Evolutionary conservation across 1,140 invertebrate species (phyloP), one percentile per base, ranked within the genome.

Genomic region (Megalonaias nervosa): DNA sequence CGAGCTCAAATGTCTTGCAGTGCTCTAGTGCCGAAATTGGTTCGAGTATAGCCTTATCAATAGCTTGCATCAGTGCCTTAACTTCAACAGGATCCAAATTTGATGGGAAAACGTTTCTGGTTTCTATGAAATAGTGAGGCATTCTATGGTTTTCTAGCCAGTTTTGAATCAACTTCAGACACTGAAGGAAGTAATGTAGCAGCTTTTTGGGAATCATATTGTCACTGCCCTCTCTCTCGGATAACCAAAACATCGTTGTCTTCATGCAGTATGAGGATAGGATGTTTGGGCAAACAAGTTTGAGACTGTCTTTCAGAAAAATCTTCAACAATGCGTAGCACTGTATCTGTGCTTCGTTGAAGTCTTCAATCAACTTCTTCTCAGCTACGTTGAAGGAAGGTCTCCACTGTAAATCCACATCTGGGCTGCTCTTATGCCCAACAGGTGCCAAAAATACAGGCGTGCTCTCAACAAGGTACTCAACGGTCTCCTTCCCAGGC

Each of bases 241-340:
- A 38, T 38, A 38, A 38, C 38, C 38, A 38, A 38, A 38, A 38
- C 38, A 38, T 38, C 4, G 38, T 38, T 38, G 38, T 38, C 38
- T 38, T 38, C 38, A 38, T 38, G 38, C 38, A 38, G 5, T 38
- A 38, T 38, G 38, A 38, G 38, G 38, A 38, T 38, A 38, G 9
- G 38, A 38, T 38, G 38, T 38, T 67, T 31, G 21, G 15, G 31
- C 2, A 14, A 38, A 67, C 65, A 17, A 17, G 26, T 13, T 38
- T 67, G 65, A 67, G 31, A 38, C 55, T 48, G 55, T 67, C 65
- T 38, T 67, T 67, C 13, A 67, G 26, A n/a, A 31, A 67, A 17
- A 67, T 48, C 31, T 67, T 67, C 13, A 67, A 38, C 23, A 67
- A 67, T 31, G 65, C 23, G 65, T 67, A 67, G 55, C 65, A 67